Conservation (phyloP, 2,888 invertebrate species). For the Ceriagrion tenellum region DNA sequence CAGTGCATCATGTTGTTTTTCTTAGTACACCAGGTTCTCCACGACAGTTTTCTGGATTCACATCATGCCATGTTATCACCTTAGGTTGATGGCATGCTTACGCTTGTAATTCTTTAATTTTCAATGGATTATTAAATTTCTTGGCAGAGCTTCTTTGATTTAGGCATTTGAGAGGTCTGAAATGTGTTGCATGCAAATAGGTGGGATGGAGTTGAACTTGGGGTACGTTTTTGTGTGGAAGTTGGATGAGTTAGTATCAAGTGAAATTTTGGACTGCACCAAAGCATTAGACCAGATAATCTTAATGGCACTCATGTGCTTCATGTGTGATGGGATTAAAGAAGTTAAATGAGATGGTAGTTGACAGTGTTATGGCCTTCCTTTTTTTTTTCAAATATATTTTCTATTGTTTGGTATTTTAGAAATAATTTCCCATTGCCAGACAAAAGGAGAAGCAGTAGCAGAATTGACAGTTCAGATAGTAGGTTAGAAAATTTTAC, state of each 20-base stretch:
- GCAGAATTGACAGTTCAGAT: not conserved
- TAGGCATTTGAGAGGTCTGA: not conserved
- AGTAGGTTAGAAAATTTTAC: not conserved
- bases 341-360: not conserved
- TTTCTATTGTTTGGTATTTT: not conserved
- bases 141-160: not conserved
- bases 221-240: not conserved
- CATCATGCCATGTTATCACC: not conserved
- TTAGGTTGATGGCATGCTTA: slow-evolving; percentile 31
- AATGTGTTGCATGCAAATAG: slow-evolving; percentile 22
- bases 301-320: not conserved
- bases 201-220: not conserved
- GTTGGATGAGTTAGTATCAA: not conserved
- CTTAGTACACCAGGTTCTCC: slow-evolving; percentile 47
- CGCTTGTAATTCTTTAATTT: not conserved
- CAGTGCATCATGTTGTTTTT: slow-evolving; percentile 37
- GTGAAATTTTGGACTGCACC: not conserved
- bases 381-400: not conserved
- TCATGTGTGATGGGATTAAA: not conserved
- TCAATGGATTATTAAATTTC: not conserved
- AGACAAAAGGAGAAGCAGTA: no score
- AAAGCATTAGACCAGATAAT: not conserved
- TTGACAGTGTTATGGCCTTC: not conserved
- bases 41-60: not conserved
- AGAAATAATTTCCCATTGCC: not conserved